Conservation (phyloP, 35 echinoderm and acorn worm species). For the Lytechinus variegatus region DNA sequence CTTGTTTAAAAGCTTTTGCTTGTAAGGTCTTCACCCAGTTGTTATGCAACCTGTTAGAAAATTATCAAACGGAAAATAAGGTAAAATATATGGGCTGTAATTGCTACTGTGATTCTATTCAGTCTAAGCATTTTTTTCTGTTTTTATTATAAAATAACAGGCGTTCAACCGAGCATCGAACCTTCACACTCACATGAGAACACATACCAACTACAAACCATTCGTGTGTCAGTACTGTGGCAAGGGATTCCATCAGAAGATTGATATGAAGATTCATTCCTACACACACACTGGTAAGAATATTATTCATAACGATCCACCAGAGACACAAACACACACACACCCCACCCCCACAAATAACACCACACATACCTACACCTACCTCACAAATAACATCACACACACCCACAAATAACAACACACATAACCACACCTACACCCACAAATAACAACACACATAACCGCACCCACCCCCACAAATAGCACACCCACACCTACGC, state of each 20-base stretch:
- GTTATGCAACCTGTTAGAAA: no score
- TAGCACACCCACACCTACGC: no score
- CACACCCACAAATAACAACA: no score
- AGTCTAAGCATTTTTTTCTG: no score
- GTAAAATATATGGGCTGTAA: no score
- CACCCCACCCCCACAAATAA: background rate
- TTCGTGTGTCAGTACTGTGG: slow-evolving; percentile 94
- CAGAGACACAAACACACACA: background rate
- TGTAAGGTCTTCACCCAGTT: no score
- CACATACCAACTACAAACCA: slow-evolving; percentile 94
- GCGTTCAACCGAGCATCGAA: slow-evolving; percentile 98
- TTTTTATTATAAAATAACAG: slow-evolving; percentile 22
- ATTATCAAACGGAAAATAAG: no score
- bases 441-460: background rate
- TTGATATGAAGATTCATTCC: slow-evolving; percentile 99
- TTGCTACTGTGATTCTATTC: no score
- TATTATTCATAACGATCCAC: background rate
- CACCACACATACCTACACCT: background rate
- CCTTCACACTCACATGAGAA: slow-evolving; percentile 98
- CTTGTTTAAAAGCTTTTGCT: no score
- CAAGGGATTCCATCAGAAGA: slow-evolving; percentile 99
- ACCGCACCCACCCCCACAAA: no score
- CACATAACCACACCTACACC: background rate
- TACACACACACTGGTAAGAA: slow-evolving; percentile 97
- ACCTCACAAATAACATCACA: background rate